Conservation (phyloP, 2,888 invertebrate genomes). For the Cheilosia scutellata region DNA sequence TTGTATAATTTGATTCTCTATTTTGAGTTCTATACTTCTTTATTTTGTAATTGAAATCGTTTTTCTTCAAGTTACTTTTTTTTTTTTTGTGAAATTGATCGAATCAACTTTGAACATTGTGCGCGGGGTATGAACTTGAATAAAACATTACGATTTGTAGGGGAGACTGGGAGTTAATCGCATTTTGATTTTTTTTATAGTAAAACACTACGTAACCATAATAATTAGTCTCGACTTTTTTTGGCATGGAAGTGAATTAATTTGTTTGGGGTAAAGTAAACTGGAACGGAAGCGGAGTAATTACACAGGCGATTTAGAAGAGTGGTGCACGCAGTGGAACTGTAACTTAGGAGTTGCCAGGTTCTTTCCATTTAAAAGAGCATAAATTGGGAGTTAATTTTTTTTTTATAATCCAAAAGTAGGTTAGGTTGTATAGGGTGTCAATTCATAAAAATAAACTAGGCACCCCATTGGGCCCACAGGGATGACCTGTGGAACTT, state of each 20-base stretch:
- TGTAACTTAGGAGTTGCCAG: neutral
- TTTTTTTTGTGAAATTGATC: neutral
- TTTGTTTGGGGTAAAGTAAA: neutral
- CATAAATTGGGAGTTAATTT: too few species aligned
- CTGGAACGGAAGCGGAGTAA: constrained; percentile 17
- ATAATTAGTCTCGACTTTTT: neutral
- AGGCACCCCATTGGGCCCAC: too few species aligned
- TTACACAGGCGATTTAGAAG: neutral
- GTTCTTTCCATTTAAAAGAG: too few species aligned
- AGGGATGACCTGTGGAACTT: too few species aligned
- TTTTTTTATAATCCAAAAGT: too few species aligned
- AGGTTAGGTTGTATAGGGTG: too few species aligned
- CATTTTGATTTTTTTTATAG: neutral
- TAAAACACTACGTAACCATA: neutral
- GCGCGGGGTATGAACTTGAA: constrained; percentile 20
- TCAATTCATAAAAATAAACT: too few species aligned
- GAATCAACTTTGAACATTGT: neutral
- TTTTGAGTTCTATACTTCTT: neutral
- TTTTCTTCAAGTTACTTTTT: neutral
- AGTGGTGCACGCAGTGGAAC: neutral
- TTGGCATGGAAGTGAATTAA: neutral
- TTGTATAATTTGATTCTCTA: constrained; percentile 22
- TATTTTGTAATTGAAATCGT: constrained; percentile 6
- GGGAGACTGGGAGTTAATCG: constrained; percentile 8
- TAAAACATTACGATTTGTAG: neutral